A percentile compares a stretch with the other conserved stretches of the same genome.
Conservation (phyloP, 2,113 vertebrate genomes). For the Oreotrochilus melanogaster region DNA sequence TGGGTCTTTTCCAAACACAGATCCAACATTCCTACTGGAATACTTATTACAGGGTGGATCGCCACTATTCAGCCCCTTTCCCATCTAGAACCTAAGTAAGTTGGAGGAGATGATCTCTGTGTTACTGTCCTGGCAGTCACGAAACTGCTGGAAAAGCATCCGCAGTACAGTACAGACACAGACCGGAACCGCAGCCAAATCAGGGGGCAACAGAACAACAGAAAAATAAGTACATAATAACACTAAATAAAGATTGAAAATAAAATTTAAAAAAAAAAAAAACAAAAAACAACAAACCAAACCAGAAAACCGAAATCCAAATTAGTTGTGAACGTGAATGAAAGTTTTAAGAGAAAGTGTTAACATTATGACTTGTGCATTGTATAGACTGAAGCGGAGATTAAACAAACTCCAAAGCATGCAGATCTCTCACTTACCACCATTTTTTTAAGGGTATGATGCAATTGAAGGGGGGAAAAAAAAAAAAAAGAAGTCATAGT, state of each 20-base stretch:
- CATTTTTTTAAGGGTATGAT: constrained; percentile 92
- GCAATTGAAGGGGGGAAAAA: constrained; percentile 86
- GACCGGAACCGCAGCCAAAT: constrained; percentile 58
- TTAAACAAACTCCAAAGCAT: constrained; percentile 93
- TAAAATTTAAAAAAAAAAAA: background rate
- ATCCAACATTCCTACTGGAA: background rate
- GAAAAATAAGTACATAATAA: constrained; percentile 73
- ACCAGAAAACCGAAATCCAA: constrained; percentile 83
- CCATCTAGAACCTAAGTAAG: background rate
- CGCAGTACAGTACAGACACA: constrained; percentile 71
- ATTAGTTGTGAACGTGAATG: constrained; percentile 87
- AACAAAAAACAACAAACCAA: background rate
- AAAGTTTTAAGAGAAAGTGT: constrained; percentile 80
- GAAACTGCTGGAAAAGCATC: constrained; percentile 31
- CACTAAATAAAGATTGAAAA: constrained; percentile 71
- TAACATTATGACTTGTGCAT: constrained; percentile 85
- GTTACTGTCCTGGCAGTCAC: background rate
- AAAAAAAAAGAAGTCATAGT: constrained; percentile 91
- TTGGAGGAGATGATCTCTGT: background rate
- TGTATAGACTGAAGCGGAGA: constrained; percentile 88
- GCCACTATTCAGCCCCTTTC: background rate
- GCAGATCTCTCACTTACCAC: constrained; percentile 98
- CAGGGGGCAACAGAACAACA: constrained; percentile 76
- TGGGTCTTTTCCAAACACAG: background rate
- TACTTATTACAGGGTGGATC: background rate